A percentile compares a stretch with the other conserved stretches of the same genome.
phyloP scores from a whole-genome alignment of 1,140 invertebrate genomes.

The Monomorium pharaonis region DNA sequence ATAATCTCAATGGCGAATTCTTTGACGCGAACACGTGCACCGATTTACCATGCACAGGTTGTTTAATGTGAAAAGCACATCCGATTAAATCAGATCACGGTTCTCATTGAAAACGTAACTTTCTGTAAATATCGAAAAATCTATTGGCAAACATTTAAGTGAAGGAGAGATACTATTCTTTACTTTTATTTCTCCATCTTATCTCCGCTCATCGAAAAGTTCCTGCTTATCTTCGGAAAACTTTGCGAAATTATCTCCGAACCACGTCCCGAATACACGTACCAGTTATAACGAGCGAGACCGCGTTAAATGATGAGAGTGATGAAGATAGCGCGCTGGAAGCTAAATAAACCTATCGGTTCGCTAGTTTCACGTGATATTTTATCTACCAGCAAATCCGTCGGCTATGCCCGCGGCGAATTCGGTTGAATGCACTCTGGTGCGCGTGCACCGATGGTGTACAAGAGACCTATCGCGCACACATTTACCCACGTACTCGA shows the following conservation, averaged over 20 bases:
- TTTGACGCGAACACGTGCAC: neutral
- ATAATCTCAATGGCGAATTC: neutral
- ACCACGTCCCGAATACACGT: neutral
- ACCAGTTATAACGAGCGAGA: neutral
- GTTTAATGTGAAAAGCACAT: neutral
- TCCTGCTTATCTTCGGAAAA: neutral
- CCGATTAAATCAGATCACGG: neutral
- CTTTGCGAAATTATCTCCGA: neutral
- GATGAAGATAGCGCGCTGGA: neutral
- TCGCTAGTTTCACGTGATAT: constrained; percentile 3
- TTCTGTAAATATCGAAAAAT: neutral
- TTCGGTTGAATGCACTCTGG: neutral
- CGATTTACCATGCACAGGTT: neutral
- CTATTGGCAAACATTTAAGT: neutral
- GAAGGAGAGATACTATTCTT: neutral
- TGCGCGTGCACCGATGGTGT: too few species aligned
- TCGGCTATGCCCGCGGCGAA: neutral
- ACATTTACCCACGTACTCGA: constrained; percentile 14
- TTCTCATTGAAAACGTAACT: neutral
- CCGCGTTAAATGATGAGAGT: neutral
- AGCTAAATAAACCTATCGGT: constrained; percentile 18
- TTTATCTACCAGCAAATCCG: constrained; percentile 6
- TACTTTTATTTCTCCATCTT: neutral
- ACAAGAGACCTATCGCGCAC: neutral
- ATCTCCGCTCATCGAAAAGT: neutral